phyloP scores from a whole-genome alignment of 64 coral and sea anemone species.

The Exaiptasia diaphana region DNA sequence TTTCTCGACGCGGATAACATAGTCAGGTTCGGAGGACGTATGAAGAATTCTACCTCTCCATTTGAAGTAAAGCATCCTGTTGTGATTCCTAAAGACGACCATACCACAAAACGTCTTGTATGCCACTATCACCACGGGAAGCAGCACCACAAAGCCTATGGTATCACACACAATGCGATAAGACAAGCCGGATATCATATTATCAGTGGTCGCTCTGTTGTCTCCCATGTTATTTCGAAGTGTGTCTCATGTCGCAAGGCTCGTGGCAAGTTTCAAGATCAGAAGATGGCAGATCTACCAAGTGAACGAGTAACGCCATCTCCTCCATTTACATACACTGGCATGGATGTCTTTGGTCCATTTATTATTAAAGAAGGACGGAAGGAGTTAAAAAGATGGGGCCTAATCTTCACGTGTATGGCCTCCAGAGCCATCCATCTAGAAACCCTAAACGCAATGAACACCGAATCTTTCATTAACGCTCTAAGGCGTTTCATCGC shows the following conservation, averaged over 20 bases:
- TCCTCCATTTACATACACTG: slow-evolving; percentile 17
- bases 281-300: slow-evolving; percentile 47
- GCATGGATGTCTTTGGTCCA: slow-evolving; percentile 38
- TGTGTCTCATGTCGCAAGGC: slow-evolving; percentile 19
- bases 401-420: slow-evolving; percentile 36
- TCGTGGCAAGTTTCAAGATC: background rate
- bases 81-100: background rate
- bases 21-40: slow-evolving; percentile 1
- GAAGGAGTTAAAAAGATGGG: slow-evolving; percentile 21
- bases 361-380: slow-evolving; percentile 28
- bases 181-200: slow-evolving; percentile 13
- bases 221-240: background rate
- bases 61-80: background rate
- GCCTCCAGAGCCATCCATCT: slow-evolving; percentile 33
- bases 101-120: background rate
- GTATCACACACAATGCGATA: slow-evolving; percentile 15
- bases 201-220: slow-evolving; percentile 9
- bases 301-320: slow-evolving; percentile 10
- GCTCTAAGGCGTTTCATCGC: slow-evolving; percentile 16
- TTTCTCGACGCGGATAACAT: background rate
- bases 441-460: slow-evolving; percentile 18
- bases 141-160: slow-evolving; percentile 16
- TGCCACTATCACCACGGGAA: background rate
- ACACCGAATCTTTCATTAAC: slow-evolving; percentile 43
- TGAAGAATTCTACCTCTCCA: background rate